Base-by-base conservation (phyloP, 2,888 invertebrate genomes). In the Spilosoma lubricipeda region DNA sequence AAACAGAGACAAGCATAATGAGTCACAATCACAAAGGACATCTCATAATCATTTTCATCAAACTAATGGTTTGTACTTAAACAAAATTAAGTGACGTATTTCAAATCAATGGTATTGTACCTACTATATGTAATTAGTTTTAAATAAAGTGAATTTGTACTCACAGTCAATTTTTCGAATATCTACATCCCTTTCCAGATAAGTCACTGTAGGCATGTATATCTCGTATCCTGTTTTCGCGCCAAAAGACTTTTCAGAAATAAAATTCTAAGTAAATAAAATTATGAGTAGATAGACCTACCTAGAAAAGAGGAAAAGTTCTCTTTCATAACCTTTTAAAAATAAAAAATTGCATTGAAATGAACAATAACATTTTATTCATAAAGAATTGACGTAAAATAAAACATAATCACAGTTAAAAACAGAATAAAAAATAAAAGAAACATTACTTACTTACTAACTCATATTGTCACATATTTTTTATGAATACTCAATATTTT, bases 1-100 rank as follows among this genome's bases (percentile, higher is more conserved):
- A 70, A 33, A 69, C 42, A 68, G 67, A 73, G 64, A 76, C 75
- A 63, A 71, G 64, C 71, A 70, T 64, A 67, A 3, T 70, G 45
- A 73, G 64, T 73, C 65, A 65, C 33, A 67, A 48, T 73, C 65
- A 70, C 23, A 48, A 48, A 48, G 7, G 45, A 48, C 30, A 67
- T 48, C 45, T 42, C 13, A n/a, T 30, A 45, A 63, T 71, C 8
- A 45, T 45, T 45, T 27, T 65, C 42, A 48, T 65, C 33, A 63
- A 63, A 20, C 7, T 63, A 59, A 39, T 63, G 23, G 5, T 45
- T 70, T 70, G 27, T 23, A 70, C 11, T 52, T 45, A 18, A 48
- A 65, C 36, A 48, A 36, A n/a, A 48, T n/a, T 63, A 30, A 52
- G 48, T 33, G 48, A 48, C 33, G 48, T 33, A 48, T 45, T 67